Conservation (phyloP, 2,797 vertebrate genomes). For the Catamblyrhynchus diadema region DNA sequence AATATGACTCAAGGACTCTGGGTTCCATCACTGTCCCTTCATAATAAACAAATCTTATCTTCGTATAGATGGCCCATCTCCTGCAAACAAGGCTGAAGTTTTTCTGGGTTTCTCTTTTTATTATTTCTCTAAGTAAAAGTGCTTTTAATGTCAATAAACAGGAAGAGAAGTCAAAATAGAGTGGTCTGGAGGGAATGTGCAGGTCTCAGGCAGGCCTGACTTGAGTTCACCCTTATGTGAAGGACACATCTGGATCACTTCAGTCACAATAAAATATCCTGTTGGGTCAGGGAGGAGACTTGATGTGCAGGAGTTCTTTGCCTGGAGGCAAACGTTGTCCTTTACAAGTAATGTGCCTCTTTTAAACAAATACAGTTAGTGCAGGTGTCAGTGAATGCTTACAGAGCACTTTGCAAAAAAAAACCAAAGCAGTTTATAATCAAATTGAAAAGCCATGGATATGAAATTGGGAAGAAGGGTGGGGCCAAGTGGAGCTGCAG, state of each 20-base stretch:
- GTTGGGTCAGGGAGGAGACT: neutral
- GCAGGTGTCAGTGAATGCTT: neutral
- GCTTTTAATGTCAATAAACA: slow-evolving; percentile 17
- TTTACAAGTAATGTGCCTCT: neutral
- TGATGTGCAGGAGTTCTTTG: neutral
- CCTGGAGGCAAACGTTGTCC: neutral
- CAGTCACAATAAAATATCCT: neutral
- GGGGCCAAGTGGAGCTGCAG: neutral
- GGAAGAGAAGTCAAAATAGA: neutral
- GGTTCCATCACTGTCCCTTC: slow-evolving; percentile 43
- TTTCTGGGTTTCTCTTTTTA: neutral
- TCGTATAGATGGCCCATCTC: slow-evolving; percentile 2
- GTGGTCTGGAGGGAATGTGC: neutral
- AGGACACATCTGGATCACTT: neutral
- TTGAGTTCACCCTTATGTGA: neutral
- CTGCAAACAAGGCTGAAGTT: slow-evolving; percentile 8
- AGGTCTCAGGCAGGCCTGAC: neutral
- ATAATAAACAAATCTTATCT: slow-evolving; percentile 44
- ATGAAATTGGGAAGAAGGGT: neutral
- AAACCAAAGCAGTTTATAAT: neutral
- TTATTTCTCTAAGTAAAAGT: neutral
- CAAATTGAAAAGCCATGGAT: neutral
- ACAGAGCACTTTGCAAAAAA: neutral
- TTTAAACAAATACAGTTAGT: neutral
- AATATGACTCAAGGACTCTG: slow-evolving; percentile 28